These are phyloP conservation scores for Ciconia nigra DNA, from an alignment of 2,797 vertebrate genomes.

Conservation along the genomic window DNA sequence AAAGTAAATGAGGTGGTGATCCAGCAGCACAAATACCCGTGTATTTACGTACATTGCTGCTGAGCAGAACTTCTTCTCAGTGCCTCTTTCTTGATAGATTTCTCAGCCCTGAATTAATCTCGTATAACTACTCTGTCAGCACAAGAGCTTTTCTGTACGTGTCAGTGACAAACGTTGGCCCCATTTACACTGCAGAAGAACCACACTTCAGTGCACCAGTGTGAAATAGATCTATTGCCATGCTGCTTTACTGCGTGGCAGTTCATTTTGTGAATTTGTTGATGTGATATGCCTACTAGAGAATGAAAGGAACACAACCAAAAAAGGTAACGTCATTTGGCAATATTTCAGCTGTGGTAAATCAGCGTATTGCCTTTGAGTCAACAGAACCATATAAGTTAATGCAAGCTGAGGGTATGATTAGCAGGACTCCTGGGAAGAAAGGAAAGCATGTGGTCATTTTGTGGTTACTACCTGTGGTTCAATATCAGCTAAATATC, in stretches of 20 bases:
- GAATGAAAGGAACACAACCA: background rate
- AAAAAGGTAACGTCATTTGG: background rate
- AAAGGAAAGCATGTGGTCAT: background rate
- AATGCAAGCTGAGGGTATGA: background rate
- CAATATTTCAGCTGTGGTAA: background rate
- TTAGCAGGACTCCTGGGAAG: background rate
- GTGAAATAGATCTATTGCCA: background rate
- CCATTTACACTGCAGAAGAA: background rate
- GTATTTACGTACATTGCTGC: background rate
- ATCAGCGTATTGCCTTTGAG: background rate
- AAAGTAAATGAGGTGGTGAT: background rate
- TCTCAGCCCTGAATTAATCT: background rate
- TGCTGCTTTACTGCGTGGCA: background rate
- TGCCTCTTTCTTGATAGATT: background rate
- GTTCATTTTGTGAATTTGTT: background rate
- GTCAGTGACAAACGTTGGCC: background rate
- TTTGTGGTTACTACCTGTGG: background rate
- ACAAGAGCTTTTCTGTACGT: background rate
- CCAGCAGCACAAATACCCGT: background rate
- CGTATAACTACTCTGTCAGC: background rate
- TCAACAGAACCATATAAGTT: background rate
- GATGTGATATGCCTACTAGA: background rate
- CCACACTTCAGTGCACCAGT: background rate
- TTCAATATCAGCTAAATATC: background rate
- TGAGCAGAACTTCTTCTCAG: background rate